Evolutionary conservation across 2,797 vertebrate species (phyloP), one percentile per base, ranked within the genome.

Genomic region (Mergus octosetaceus): DNA sequence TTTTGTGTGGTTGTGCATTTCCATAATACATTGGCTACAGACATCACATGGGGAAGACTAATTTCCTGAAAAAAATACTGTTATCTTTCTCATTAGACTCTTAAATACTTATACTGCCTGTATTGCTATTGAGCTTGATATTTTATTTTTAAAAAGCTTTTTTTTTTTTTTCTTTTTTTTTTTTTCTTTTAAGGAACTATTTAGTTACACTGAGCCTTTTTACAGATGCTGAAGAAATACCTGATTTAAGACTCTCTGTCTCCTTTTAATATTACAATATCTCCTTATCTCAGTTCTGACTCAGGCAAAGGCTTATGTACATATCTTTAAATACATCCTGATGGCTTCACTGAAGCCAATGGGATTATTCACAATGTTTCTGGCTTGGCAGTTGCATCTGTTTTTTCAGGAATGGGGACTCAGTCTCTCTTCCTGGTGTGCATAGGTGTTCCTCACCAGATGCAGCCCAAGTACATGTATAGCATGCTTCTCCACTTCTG

Each of bases 101-200:
- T 43, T 39, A 56, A 64, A 36, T 21, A 15, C 1, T 71, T 18
- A 27, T 6, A 13, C 11, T 19, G 5, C 11, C 56, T 49, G 4
- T 11, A 9, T 20, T 39, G 32, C 41, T 43, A 28, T 1, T 0
- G 1, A 90, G 25, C 5, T 70, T 2, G 8, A 7, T 39, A 12
- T 15, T 74, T 82, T 34, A 27, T 53, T 68, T 70, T 34, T 3
- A 27, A 32, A 73, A 58, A 32, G 0, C 1, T 1, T 36, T 83
- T 14, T 13, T 16, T 73, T 16, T 18, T 74, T 53, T 17, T 18
- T n/a, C n/a, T n/a, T 74, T 53, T 17, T 74, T 36, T 36, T 36
- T 16, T 45, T 14, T 16, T 73, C 18, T 74, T 53, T 17, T 74
- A 75, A 54, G 18, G 71, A 41, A n/a, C 8, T 75, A 28, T 61